A percentile compares a stretch with the other conserved stretches of the same genome.
phyloP scores from a whole-genome alignment of 2,113 vertebrate genomes.

The Nycticorax nycticorax region DNA sequence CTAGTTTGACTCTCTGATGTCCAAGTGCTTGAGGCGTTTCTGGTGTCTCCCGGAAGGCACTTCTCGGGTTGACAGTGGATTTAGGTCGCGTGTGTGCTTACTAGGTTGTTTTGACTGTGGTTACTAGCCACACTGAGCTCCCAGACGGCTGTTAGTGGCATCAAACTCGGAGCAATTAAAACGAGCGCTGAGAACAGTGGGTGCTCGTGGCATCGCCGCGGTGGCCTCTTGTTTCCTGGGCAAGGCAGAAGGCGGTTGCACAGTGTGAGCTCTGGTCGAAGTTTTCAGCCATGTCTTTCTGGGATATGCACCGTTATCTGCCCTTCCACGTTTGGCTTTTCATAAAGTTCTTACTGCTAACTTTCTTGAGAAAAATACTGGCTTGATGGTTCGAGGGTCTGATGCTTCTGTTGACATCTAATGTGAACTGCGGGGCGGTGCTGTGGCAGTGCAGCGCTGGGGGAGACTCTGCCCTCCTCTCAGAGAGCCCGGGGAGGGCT shows the following conservation, averaged over 20 bases:
- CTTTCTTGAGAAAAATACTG: background rate
- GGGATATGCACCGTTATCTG: background rate
- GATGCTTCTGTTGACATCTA: background rate
- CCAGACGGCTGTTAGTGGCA: background rate
- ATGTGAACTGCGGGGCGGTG: background rate
- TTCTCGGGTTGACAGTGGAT: background rate
- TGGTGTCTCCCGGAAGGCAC: background rate
- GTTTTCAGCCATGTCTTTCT: background rate
- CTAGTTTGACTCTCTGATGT: background rate
- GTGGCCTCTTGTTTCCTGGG: background rate
- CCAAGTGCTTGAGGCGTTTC: background rate
- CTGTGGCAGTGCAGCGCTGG: background rate
- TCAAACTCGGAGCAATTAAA: background rate
- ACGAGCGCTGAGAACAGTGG: background rate
- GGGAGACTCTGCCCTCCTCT: background rate
- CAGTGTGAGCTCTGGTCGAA: background rate
- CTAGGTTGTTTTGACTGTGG: background rate
- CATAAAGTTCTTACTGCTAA: background rate
- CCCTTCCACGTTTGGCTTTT: background rate
- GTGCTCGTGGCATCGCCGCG: background rate
- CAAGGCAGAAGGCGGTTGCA: background rate
- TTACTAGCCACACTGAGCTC: background rate
- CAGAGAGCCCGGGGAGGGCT: background rate
- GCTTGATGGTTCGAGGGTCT: background rate
- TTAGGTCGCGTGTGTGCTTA: background rate